Evolutionary conservation across 2,888 invertebrate species (phyloP), one percentile per base, ranked within the genome.

Genomic region (Drosophila hamatofila): DNA sequence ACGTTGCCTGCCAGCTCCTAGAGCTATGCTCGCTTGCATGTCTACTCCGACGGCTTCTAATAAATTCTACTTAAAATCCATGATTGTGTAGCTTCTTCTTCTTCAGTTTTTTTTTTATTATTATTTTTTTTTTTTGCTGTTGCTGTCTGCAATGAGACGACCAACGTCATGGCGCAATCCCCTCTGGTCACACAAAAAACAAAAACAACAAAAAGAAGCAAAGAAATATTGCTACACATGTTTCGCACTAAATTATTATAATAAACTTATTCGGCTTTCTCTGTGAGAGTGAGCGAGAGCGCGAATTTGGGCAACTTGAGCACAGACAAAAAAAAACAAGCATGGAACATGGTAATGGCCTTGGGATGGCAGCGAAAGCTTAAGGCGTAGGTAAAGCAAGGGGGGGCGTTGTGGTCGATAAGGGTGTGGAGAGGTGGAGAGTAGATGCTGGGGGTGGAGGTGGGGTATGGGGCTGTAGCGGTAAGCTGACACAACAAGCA

Each of bases 201-300:
- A 35, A 14, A 14, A 37, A 37, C 16, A 37, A 37, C 5, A 37
- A 37, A 16, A 14, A 16, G 49, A 37, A 58, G 12, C 46, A 27
- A 37, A 68, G 55, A 73, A 71, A 75, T 82, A 81, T 76, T 78
- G 78, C 72, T 82, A 82, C 83, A 81, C 83, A 86, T 87, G 83
- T 87, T 79, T 72, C 67, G 46, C 83, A 85, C 86, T 81, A 83
- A 87, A 87, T 87, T 87, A 87, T 85, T 82, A 76, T 80, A 87
- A 87, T 87, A 83, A 85, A 87, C 87, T 80, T 85, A 79, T 87
- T 85, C 56, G 74, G 61, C 60, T 72, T 27, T 54, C 54, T 42
- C 62, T 41, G 42, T 23, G 37, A 39, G 35, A 55, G 39, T 37
- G 11, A n/a, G 41, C 1, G 12, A 27, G 37, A 52, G n/a, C 23